A percentile compares a stretch with the other conserved stretches of the same genome.
Conservation (phyloP, 2,797 vertebrate genomes). For the Rhinoraja longicauda region DNA sequence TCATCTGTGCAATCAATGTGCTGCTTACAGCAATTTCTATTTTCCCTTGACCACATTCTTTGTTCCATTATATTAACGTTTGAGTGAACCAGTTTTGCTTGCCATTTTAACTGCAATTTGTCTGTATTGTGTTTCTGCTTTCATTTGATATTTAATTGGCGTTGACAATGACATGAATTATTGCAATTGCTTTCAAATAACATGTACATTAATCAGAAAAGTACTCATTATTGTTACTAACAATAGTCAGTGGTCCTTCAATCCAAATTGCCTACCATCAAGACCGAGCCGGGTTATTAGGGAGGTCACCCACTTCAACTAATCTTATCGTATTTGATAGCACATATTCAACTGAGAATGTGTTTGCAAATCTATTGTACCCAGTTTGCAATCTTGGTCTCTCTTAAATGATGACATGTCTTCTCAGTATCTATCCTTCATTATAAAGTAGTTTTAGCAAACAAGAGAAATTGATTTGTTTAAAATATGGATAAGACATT, state of each 20-base stretch:
- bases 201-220: neutral
- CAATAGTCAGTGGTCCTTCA: neutral
- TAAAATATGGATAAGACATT: neutral
- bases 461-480: neutral
- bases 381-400: neutral
- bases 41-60: neutral
- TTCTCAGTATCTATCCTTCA: neutral
- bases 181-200: constrained; percentile 8
- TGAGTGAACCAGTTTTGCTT: neutral
- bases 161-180: constrained; percentile 1
- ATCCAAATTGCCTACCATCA: neutral
- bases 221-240: constrained; percentile 16
- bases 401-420: neutral
- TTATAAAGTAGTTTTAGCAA: neutral
- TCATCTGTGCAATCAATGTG: neutral
- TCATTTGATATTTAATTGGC: constrained; percentile 4
- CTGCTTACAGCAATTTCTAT: neutral
- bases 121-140: constrained; percentile 3
- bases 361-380: neutral
- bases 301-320: neutral
- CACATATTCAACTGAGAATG: constrained; percentile 10
- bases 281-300: neutral
- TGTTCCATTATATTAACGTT: neutral
- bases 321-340: neutral
- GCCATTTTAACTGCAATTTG: neutral